Conservation (phyloP, 1,140 invertebrate genomes). For the Caenorhabditis briggsae region DNA sequence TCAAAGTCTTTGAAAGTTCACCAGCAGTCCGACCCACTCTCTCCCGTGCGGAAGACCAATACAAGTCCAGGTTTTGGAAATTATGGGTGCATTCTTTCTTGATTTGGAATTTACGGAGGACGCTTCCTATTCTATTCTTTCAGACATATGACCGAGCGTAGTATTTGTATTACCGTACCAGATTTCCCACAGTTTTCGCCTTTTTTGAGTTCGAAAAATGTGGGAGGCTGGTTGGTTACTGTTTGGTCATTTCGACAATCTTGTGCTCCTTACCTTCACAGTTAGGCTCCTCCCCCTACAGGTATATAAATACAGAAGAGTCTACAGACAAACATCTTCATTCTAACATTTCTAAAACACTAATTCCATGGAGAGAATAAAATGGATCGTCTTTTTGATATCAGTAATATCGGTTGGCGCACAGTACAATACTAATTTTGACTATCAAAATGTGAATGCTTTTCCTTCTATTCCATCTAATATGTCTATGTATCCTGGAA, state of each 20-base stretch:
- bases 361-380: conserved; percentile 7
- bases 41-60: too few species aligned
- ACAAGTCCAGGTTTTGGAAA: too few species aligned
- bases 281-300: conserved; percentile 26
- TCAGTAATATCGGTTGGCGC: neutral
- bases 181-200: neutral
- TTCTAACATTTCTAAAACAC: too few species aligned
- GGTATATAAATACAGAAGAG: conserved; percentile 19
- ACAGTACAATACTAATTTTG: neutral
- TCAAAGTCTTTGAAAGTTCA: too few species aligned
- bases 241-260: conserved; percentile 7
- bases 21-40: too few species aligned
- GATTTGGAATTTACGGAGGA: too few species aligned
- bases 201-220: neutral
- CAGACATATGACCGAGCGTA: too few species aligned
- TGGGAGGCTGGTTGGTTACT: neutral
- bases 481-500: conserved; percentile 11
- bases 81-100: too few species aligned
- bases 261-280: conserved; percentile 9
- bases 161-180: too few species aligned
- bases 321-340: too few species aligned
- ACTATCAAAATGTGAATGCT: neutral
- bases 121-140: too few species aligned
- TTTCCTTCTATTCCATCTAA: neutral
- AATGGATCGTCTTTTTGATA: neutral